phyloP scores from a whole-genome alignment of 1,140 invertebrate species.

The Musca vetustissima region DNA sequence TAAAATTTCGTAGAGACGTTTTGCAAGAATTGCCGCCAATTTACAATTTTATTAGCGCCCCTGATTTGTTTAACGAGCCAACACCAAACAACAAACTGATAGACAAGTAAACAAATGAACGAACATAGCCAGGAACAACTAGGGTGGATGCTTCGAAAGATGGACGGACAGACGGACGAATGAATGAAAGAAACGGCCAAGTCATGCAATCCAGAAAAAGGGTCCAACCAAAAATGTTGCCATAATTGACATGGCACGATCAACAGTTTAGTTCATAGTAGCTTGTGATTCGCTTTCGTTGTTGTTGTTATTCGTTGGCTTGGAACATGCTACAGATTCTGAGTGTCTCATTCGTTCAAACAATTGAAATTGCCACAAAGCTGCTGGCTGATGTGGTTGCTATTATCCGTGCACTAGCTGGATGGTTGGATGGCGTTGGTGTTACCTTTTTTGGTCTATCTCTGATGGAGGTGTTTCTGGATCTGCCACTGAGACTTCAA shows the following conservation, averaged over 20 bases:
- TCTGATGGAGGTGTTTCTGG: no score
- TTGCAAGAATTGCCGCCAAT: slow-evolving; percentile 20
- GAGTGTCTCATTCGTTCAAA: no score
- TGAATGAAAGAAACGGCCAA: background rate
- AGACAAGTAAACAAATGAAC: background rate
- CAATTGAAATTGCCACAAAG: no score
- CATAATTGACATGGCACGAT: slow-evolving; percentile 22
- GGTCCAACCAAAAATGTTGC: slow-evolving; percentile 13
- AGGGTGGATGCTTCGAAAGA: no score
- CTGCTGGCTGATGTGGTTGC: no score
- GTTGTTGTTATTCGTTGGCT: no score
- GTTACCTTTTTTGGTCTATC: no score
- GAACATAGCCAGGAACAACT: background rate
- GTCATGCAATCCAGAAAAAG: slow-evolving; percentile 1
- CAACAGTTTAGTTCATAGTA: slow-evolving; percentile 15
- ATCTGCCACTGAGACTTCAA: no score
- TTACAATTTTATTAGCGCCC: slow-evolving; percentile 23
- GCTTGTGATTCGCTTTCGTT: no score
- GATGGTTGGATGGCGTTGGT: no score
- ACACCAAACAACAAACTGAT: background rate
- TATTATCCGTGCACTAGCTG: no score
- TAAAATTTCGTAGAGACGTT: background rate
- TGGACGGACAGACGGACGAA: no score
- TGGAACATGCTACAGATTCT: slow-evolving; percentile 2
- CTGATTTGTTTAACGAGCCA: slow-evolving; percentile 20